phyloP scores from a whole-genome alignment of 2,797 vertebrate genomes.

The Clarias laeviceps region DNA sequence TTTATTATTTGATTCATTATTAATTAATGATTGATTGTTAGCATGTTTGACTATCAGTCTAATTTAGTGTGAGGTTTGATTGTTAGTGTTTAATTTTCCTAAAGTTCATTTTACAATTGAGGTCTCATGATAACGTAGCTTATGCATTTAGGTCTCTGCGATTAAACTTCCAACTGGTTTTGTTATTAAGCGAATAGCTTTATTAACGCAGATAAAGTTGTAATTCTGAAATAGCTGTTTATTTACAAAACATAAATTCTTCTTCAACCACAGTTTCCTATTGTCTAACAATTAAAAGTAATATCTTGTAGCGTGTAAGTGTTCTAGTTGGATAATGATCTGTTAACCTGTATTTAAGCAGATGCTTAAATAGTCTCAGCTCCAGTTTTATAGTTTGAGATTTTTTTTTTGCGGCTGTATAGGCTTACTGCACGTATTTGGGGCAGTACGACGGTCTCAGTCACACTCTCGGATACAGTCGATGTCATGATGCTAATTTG shows the following conservation, averaged over 20 bases:
- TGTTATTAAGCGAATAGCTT: background rate
- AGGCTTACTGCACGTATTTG: background rate
- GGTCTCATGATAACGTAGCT: background rate
- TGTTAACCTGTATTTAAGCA: background rate
- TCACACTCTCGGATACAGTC: conserved; percentile 21
- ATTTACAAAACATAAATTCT: background rate
- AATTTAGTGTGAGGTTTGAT: background rate
- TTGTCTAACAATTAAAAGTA: background rate
- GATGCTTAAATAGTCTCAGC: background rate
- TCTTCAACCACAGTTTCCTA: no score
- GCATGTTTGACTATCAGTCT: no score
- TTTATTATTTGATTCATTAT: no score
- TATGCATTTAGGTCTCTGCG: background rate
- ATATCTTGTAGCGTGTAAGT: background rate
- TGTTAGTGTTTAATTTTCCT: background rate
- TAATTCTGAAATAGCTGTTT: background rate
- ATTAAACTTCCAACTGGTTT: background rate
- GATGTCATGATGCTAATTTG: conserved; percentile 44
- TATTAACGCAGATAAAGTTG: background rate
- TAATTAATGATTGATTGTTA: no score
- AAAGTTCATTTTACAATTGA: background rate
- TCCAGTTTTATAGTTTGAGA: background rate
- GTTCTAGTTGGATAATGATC: background rate
- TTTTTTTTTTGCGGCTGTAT: background rate
- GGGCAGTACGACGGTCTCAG: background rate